Percentiles rank a stretch among this genome's conserved stretches.
phyloP scores from a whole-genome alignment of 2,113 vertebrate genomes.

The Polypterus bichir region DNA sequence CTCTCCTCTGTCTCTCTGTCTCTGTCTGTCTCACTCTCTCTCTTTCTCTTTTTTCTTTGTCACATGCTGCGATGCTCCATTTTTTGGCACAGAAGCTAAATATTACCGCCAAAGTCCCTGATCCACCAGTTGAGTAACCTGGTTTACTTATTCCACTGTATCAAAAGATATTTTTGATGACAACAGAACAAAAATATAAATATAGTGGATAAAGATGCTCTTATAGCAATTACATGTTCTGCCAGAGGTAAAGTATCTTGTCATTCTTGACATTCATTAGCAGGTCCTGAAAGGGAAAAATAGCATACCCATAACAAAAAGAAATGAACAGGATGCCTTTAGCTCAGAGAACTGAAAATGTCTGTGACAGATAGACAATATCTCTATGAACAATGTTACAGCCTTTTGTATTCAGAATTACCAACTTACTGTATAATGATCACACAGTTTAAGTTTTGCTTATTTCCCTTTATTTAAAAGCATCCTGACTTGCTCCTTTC shows the following conservation, averaged over 20 bases:
- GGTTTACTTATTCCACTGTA: background rate
- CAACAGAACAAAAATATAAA: slow-evolving; percentile 19
- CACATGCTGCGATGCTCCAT: slow-evolving; percentile 15
- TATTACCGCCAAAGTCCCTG: background rate
- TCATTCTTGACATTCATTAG: slow-evolving; percentile 55
- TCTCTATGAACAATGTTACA: too few relatives aligned
- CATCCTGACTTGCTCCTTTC: too few relatives aligned
- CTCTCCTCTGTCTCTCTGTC: slow-evolving; percentile 29
- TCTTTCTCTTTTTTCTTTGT: background rate
- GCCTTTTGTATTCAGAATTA: too few relatives aligned
- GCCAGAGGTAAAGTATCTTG: slow-evolving; percentile 41
- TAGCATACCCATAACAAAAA: slow-evolving; percentile 29
- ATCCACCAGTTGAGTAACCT: slow-evolving; percentile 1
- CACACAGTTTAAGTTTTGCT: too few relatives aligned
- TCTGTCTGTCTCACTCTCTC: slow-evolving; percentile 31
- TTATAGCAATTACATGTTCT: slow-evolving; percentile 59
- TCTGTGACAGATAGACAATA: too few relatives aligned
- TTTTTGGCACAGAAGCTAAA: slow-evolving; percentile 4
- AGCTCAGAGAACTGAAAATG: too few relatives aligned
- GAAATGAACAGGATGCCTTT: too few relatives aligned
- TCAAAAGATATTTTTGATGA: slow-evolving; percentile 44
- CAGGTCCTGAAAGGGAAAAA: slow-evolving; percentile 46
- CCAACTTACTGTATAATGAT: too few relatives aligned
- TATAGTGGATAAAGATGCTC: slow-evolving; percentile 56
- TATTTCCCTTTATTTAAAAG: too few relatives aligned